Conservation (phyloP, 2,888 invertebrate species). For the Eilema caniola region DNA sequence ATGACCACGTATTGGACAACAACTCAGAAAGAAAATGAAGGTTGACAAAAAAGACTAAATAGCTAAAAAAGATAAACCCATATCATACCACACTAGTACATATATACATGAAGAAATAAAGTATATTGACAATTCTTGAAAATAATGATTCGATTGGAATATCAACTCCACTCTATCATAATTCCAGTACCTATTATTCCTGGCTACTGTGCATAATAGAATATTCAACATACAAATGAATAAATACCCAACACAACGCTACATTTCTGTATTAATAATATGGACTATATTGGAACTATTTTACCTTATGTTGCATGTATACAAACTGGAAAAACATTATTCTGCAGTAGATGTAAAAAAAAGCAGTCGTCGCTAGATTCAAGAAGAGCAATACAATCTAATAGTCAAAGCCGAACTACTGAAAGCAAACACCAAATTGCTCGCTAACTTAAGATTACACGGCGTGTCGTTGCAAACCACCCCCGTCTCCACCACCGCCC, state of each 20-base stretch:
- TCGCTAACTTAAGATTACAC: constrained; percentile 79
- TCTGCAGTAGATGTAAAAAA: constrained; percentile 27
- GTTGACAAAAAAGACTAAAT: too few species aligned
- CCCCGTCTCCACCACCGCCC: constrained; percentile 19
- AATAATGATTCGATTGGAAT: background rate
- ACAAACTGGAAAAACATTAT: background rate
- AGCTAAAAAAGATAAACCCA: too few species aligned
- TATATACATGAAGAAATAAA: background rate
- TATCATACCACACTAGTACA: too few species aligned
- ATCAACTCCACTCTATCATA: background rate
- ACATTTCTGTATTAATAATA: background rate
- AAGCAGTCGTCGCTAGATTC: constrained; percentile 44
- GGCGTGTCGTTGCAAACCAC: constrained; percentile 58
- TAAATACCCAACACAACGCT: background rate
- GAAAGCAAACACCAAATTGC: constrained; percentile 82
- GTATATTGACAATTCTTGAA: background rate
- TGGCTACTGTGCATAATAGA: background rate
- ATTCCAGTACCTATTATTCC: constrained; percentile 4
- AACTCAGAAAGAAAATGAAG: too few species aligned
- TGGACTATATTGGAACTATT: background rate
- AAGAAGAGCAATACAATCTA: constrained; percentile 58
- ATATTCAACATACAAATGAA: background rate
- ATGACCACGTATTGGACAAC: too few species aligned
- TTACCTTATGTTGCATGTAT: background rate
- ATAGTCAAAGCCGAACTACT: constrained; percentile 70